Evolutionary conservation across 2,888 invertebrate genomes (phyloP).

Genomic region (Poecilobothrus nobilitatus): DNA sequence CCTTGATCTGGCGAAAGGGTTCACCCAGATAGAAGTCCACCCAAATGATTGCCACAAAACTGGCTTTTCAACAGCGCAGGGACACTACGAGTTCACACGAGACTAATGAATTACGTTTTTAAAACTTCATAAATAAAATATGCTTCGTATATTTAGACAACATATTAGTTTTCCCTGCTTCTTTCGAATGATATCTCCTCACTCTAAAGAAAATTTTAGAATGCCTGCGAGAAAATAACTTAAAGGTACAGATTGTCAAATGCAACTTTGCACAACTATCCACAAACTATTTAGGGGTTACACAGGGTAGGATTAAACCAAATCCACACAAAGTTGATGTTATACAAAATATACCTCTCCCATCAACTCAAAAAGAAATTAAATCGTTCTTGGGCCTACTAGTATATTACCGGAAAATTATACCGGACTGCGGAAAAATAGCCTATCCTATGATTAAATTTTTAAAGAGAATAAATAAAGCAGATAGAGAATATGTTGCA

Average conservation of each 20-base stretch:
- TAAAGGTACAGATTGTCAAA: slow-evolving; percentile 22
- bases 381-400: slow-evolving; percentile 21
- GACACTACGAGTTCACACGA: no score
- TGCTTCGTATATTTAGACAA: slow-evolving; percentile 22
- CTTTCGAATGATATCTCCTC: slow-evolving; percentile 18
- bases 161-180: slow-evolving; percentile 20
- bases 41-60: no score
- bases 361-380: slow-evolving; percentile 21
- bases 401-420: slow-evolving; percentile 16
- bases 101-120: slow-evolving; percentile 22
- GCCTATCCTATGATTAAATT: slow-evolving; percentile 13
- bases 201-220: slow-evolving; percentile 17
- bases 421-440: slow-evolving; percentile 12
- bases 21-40: no score
- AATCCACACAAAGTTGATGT: slow-evolving; percentile 17
- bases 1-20: no score
- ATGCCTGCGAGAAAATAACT: slow-evolving; percentile 14
- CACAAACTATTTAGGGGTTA: slow-evolving; percentile 20
- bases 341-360: slow-evolving; percentile 15
- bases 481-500: slow-evolving; percentile 7
- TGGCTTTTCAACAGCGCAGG: no score
- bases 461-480: slow-evolving; percentile 14
- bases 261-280: slow-evolving; percentile 17
- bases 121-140: slow-evolving; percentile 18
- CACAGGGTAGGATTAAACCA: slow-evolving; percentile 19